These are phyloP conservation scores for Neosilurus hyrtlii DNA, from an alignment of 2,797 vertebrate species.

Conservation along the genomic window DNA sequence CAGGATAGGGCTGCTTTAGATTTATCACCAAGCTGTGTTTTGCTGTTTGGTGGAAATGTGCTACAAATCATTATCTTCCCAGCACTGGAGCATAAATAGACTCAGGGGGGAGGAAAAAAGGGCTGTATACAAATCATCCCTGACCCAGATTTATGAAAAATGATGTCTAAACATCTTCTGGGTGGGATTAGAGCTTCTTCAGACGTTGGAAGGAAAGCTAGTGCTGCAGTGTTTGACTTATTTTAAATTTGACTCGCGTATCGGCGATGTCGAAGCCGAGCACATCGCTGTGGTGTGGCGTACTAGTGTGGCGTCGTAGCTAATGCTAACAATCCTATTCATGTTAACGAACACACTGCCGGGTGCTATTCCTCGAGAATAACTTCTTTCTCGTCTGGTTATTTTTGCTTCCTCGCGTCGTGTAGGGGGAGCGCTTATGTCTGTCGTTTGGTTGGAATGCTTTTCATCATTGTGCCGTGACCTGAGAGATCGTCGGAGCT, in stretches of 20 bases:
- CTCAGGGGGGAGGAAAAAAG: too few species aligned
- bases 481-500: neutral
- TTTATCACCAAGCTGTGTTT: constrained; percentile 12
- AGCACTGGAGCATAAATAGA: constrained; percentile 8
- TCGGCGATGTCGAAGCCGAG: neutral
- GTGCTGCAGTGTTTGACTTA: neutral
- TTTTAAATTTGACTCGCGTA: neutral
- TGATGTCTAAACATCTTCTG: neutral
- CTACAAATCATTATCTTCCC: neutral
- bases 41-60: neutral
- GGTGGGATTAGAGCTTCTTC: too few species aligned
- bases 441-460: neutral
- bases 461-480: constrained; percentile 15
- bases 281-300: neutral
- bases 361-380: neutral
- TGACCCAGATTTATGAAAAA: neutral
- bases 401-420: neutral
- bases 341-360: neutral
- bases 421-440: neutral
- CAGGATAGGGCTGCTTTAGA: neutral
- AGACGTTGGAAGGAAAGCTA: too few species aligned
- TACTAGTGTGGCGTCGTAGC: neutral
- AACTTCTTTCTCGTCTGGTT: neutral
- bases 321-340: too few species aligned
- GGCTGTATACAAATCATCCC: neutral